Base-by-base conservation (phyloP, 1,140 invertebrate genomes). In the Calliphora vicina region DNA sequence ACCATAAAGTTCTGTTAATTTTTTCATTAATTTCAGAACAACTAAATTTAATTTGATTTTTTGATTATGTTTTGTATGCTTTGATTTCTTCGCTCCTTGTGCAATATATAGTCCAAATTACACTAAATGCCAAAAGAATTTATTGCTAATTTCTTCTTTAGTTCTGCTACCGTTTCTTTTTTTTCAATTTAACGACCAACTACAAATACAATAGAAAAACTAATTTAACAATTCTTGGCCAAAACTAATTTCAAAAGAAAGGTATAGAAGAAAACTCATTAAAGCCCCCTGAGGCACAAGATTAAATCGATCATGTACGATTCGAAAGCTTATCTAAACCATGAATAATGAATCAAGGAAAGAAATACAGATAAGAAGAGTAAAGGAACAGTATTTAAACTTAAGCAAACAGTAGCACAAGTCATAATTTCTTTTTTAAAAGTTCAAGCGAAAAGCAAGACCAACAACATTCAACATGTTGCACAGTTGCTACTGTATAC, bases 381-480 rank as follows among this genome's bases (percentile, higher is more conserved):
- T n/a, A n/a, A 57, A 15, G 50, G 50, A 17, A 8, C n/a, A n/a
- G 0, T 57, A n/a, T 67, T 67, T 9, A 67, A 67, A 23, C 61
- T 23, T 17, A 5, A 78, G 4, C 27, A 74, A 74, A 78, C 74
- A 25, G 74, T 43, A 78, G 74, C 74, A 78, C 20, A 78, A 78
- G 35, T 78, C 74, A 78, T 78, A 78, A 78, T 78, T 45, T 78
- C 42, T 78, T 78, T 4, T 78, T 78, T 78, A 8, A 67, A 67
- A 67, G 23, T 23, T 23, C 20, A 67, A 67, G n/a, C 61, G 9
- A 67, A 67, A 0, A 25, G 17, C 61, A 67, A 20, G 9, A 20
- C n/a, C 61, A 67, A 67, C 57, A 67, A 67, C 61, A 67, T 67
- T 23, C n/a, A 67, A 23, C 61, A 67, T 15, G 15, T 57, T 57